Base-by-base conservation (phyloP, 37 sponge, comb jelly and placozoan genomes). In the Eunapius fragilis region DNA sequence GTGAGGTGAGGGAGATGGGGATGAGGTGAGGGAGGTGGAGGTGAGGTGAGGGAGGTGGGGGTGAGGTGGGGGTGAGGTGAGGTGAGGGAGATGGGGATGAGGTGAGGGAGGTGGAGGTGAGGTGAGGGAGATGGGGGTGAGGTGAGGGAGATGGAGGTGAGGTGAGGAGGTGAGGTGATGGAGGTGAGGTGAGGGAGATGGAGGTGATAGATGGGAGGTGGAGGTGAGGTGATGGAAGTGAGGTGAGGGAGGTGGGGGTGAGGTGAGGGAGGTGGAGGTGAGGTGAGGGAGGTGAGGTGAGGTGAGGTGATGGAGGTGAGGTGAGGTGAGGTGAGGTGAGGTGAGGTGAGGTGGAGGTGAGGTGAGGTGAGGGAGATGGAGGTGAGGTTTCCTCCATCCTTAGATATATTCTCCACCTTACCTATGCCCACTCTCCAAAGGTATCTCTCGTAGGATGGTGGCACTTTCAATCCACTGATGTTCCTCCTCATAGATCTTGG, bases 341-440 rank as follows among this genome's bases (percentile, higher is more conserved):
- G 69, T 10, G 12, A 2, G 25, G 69, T 19, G 67, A 47, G 67
- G 31, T 9, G 67, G 67, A 37, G 48, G 67, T 9, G 67, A 30
- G 45, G 67, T 12, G 67, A 28, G 13, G 11, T 58, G 67, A 30
- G 67, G 80, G 67, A 30, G 31, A 17, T 10, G 80, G 49, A 17
- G 67, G 67, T 19, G 80, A 30, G 67, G 31, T n/a, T n/a, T n/a
- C n/a, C n/a, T n/a, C n/a, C n/a, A n/a, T n/a, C n/a, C n/a, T n/a
- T n/a, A 7, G 3, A 4, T 70, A 7, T 27, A 7, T 71, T 25
- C 84, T 30, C 30, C 68, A 47, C 2, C 89, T 84, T 33, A 93
- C 90, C 92, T 95, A n/a, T 93, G 92, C 28, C 98, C 93, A 23
- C 89, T 92, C 69, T 97, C 95, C 77, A 97, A 76, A 2, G 94